Base-by-base conservation (phyloP, 2,113 vertebrate species). In the Lagenorhynchus albirostris region DNA sequence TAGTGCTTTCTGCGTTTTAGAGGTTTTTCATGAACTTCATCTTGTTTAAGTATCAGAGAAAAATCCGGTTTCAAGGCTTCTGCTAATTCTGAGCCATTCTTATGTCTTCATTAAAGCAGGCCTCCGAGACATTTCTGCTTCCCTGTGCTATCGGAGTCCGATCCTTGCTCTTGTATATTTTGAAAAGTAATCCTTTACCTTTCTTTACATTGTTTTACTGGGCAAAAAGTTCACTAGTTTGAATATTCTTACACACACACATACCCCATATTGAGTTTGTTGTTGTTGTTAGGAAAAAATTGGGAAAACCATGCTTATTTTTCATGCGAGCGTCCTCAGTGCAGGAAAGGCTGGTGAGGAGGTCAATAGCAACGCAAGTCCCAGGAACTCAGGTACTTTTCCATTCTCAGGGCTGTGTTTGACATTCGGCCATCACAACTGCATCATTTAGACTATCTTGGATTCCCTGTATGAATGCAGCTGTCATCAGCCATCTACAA, bases 1-100 rank as follows among this genome's bases (percentile, higher is more conserved):
- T 10, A 2, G 50, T 80, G 29, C 50, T 84, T 97, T 67, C 38
- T 38, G 36, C 38, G 58, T 92, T 87, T 92, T 83, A 71, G 80
- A 60, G 47, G 38, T 29, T 81, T 94, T 74, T 73, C 29, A 31
- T 58, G 41, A 83, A 74, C 62, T 55, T 23, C 65, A 58, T 91
- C 62, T 92, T 76, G 87, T 89, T 97, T 60, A 65, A 96, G 70
- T 21, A 63, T n/a, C 88, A 63, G 70, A 92, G 41, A 50, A 79
- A 95, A 82, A n/a, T 36, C 63, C 31, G 8, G 55, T 96, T 96
- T 82, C 47, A 89, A 73, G 63, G 5, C 25, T 92, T 63, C 50
- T 80, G 63, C 77, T 94, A 89, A 81, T 92, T 68, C 74, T 91
- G 65, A 86, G 14, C 20, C 12, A 53, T 70, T 85, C 73, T 91